These are phyloP conservation scores for Cochlearius cochlearius DNA, from an alignment of 2,113 vertebrate species.

Conservation along the genomic window DNA sequence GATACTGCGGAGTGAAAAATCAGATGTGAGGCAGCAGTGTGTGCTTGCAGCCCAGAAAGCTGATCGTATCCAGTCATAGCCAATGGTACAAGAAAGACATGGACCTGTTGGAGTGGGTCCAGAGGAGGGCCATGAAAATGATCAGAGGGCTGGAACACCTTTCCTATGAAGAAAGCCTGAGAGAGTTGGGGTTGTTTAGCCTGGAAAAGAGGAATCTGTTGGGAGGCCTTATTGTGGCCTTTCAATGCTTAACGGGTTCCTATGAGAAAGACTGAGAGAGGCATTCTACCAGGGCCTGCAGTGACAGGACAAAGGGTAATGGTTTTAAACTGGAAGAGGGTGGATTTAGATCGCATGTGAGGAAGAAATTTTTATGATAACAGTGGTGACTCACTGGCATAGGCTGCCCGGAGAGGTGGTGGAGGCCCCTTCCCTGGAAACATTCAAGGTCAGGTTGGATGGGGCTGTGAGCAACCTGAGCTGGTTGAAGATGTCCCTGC, in stretches of 20 bases:
- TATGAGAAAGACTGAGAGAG: background rate
- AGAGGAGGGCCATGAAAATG: background rate
- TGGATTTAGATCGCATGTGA: background rate
- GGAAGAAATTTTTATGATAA: background rate
- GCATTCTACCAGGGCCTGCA: background rate
- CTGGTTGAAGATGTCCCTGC: background rate
- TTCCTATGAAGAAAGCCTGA: background rate
- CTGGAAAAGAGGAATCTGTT: background rate
- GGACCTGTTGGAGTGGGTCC: background rate
- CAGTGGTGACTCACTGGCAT: fast-evolving
- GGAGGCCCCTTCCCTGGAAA: background rate
- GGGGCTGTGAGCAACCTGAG: background rate
- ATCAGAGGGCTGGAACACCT: background rate
- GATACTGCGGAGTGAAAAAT: background rate
- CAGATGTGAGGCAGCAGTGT: background rate
- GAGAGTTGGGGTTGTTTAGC: background rate
- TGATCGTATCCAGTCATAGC: background rate
- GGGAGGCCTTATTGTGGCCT: background rate
- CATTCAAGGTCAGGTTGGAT: background rate
- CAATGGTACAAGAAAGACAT: background rate
- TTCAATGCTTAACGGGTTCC: background rate
- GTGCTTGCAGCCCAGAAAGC: background rate
- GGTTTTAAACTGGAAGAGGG: background rate
- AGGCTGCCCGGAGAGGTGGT: background rate
- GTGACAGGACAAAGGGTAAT: background rate